Percentiles rank a stretch among this genome's conserved stretches.
phyloP scores from a whole-genome alignment of 1,140 invertebrate species.

The Steinernema feltiae region DNA sequence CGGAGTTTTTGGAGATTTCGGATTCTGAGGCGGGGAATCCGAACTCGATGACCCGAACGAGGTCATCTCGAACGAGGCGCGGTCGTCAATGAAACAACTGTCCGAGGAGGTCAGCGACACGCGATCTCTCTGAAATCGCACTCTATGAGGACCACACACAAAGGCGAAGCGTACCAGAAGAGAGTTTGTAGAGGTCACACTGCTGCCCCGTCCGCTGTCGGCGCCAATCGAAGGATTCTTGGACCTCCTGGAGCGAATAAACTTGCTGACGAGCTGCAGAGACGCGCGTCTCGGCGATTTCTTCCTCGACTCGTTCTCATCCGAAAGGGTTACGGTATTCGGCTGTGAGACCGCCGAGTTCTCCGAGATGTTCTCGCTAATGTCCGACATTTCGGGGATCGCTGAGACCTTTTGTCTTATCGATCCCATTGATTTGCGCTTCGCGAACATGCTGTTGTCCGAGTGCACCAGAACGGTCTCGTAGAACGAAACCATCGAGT shows the following conservation, averaged over 20 bases:
- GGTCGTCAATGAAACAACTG: not conserved
- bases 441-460: not conserved
- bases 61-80: not conserved
- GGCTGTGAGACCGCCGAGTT: not conserved
- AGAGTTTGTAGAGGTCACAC: not conserved
- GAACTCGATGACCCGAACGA: not conserved
- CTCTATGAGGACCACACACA: not conserved
- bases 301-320: not conserved
- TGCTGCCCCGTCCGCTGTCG: not conserved
- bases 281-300: not conserved
- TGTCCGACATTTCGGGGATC: not conserved
- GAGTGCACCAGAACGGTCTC: not conserved
- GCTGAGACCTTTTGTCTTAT: not conserved
- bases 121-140: not conserved
- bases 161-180: not conserved
- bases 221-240: not conserved
- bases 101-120: not conserved
- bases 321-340: not conserved
- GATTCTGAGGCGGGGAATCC: not conserved
- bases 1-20: not conserved
- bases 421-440: not conserved
- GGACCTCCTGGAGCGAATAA: not conserved
- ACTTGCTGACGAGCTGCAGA: conserved; percentile 2
- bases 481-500: not conserved
- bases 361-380: not conserved